Evolutionary conservation across 2,888 invertebrate genomes (phyloP).

Genomic region (Drosophila subquinaria): DNA sequence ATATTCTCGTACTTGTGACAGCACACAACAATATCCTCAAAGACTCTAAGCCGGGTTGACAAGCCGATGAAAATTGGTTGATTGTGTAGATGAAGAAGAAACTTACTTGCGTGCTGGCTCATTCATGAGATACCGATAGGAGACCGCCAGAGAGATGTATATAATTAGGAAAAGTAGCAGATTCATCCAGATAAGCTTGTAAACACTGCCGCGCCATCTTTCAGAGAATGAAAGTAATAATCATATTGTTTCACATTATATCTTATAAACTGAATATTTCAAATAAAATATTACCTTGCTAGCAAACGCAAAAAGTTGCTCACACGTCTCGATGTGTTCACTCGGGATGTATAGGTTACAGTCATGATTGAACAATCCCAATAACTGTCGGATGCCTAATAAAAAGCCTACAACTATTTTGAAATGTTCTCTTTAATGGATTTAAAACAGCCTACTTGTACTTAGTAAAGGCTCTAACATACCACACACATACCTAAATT

Average conservation of each 20-base stretch:
- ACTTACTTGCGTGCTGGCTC: constrained; percentile 52
- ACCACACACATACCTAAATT: not conserved
- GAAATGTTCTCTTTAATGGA: too few species aligned
- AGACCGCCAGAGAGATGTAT: constrained; percentile 87
- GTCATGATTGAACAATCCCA: constrained; percentile 54
- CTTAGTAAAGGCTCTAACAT: not conserved
- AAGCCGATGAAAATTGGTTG: constrained; percentile 11
- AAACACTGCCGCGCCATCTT: constrained; percentile 97
- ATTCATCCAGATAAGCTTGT: constrained; percentile 96
- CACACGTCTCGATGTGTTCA: constrained; percentile 55
- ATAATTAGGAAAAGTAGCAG: constrained; percentile 90
- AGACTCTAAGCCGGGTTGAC: constrained; percentile 87
- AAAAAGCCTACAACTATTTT: not conserved
- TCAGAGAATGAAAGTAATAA: not conserved
- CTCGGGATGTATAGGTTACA: constrained; percentile 69
- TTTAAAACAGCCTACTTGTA: constrained; percentile 1
- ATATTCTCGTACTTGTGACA: constrained; percentile 93
- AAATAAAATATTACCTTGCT: constrained; percentile 47
- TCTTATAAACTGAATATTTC: too few species aligned
- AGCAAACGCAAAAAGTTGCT: constrained; percentile 67
- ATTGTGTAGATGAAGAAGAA: not conserved
- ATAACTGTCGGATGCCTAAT: not conserved
- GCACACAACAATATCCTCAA: constrained; percentile 92
- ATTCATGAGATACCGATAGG: constrained; percentile 58
- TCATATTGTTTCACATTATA: not conserved